These are phyloP conservation scores for Ormyrus thymus DNA, from an alignment of 2,888 invertebrate species.

Conservation along the genomic window DNA sequence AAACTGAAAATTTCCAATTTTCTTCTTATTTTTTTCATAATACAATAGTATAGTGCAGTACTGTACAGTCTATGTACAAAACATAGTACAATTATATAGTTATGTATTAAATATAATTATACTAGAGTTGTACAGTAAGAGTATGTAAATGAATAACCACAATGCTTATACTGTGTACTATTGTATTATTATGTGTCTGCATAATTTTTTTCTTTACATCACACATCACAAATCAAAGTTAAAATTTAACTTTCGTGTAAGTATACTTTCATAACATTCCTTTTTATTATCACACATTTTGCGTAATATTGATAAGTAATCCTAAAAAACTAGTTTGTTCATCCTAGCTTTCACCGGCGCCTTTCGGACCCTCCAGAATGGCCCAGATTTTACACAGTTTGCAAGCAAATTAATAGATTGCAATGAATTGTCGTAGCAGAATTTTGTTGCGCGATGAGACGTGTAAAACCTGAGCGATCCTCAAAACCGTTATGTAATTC, in stretches of 20 bases:
- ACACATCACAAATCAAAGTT: neutral
- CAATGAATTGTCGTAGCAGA: slow-evolving; percentile 7
- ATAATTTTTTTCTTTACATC: slow-evolving; percentile 2
- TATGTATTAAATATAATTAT: slow-evolving; percentile 40
- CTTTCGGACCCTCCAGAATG: neutral
- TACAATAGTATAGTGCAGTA: slow-evolving; percentile 40
- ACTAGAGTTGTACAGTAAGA: slow-evolving; percentile 33
- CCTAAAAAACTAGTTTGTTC: too few relatives aligned
- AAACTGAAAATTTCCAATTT: neutral
- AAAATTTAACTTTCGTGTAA: slow-evolving; percentile 18
- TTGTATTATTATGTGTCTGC: slow-evolving; percentile 24
- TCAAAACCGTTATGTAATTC: neutral
- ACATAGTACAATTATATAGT: slow-evolving; percentile 41
- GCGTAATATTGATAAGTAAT: too few relatives aligned
- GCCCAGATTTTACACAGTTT: slow-evolving; percentile 23
- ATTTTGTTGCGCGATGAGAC: slow-evolving; percentile 1
- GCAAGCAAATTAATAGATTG: slow-evolving; percentile 23
- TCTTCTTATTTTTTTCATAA: slow-evolving; percentile 26
- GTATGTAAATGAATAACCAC: slow-evolving; percentile 27
- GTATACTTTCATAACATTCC: neutral
- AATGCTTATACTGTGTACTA: slow-evolving; percentile 31
- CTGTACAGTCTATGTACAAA: slow-evolving; percentile 36
- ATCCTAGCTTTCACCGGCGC: too few relatives aligned
- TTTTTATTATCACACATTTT: neutral
- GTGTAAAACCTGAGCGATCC: slow-evolving; percentile 12